phyloP scores from a whole-genome alignment of 2,888 invertebrate species.

The Trimorus sp. region DNA sequence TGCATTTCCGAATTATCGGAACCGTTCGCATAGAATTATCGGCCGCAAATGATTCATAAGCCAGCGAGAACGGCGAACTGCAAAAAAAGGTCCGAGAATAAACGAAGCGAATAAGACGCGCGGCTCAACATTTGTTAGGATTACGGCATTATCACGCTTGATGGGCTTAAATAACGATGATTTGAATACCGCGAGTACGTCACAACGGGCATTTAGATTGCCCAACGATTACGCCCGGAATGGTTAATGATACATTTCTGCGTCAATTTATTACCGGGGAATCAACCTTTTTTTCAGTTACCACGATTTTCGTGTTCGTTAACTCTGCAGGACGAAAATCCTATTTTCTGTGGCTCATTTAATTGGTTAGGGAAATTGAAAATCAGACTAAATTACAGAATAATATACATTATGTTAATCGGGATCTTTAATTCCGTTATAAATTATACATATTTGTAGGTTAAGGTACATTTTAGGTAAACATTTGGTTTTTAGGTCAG shows the following conservation, averaged over 20 bases:
- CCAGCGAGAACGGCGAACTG: neutral
- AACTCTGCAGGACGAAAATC: too few species aligned
- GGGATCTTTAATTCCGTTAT: too few species aligned
- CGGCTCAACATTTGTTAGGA: slow-evolving; percentile 43
- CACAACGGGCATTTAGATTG: slow-evolving; percentile 25
- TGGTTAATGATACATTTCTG: slow-evolving; percentile 22
- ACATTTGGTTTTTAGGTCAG: too few species aligned
- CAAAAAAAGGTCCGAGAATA: slow-evolving; percentile 11
- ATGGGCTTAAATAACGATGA: slow-evolving; percentile 43
- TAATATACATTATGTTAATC: too few species aligned
- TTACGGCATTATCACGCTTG: slow-evolving; percentile 42
- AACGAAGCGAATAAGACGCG: slow-evolving; percentile 14
- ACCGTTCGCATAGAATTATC: slow-evolving; percentile 25
- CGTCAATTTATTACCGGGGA: too few species aligned
- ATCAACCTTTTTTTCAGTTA: too few species aligned
- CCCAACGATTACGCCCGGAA: slow-evolving; percentile 31
- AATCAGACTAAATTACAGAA: too few species aligned
- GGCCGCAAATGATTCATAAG: slow-evolving; percentile 9
- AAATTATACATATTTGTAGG: too few species aligned
- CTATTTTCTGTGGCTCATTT: too few species aligned
- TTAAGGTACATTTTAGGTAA: too few species aligned
- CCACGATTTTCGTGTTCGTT: too few species aligned
- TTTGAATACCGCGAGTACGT: slow-evolving; percentile 40
- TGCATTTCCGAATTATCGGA: slow-evolving; percentile 26
- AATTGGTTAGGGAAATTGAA: too few species aligned